Conservation (phyloP, 2,888 invertebrate species). For the Aporophyla lueneburgensis region DNA sequence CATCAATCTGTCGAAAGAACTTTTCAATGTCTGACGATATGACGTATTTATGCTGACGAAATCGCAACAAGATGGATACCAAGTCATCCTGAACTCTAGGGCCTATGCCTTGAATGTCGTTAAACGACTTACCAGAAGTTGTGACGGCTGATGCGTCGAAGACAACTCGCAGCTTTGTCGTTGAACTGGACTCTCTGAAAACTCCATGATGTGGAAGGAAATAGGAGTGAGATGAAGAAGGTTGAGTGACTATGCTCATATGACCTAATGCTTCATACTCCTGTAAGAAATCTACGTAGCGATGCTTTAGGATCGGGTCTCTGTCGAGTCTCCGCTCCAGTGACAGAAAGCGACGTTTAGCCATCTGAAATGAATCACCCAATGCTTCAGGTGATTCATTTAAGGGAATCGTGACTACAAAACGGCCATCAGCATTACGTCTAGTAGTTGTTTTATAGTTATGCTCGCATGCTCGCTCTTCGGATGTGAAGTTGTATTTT, state of each 20-base stretch:
- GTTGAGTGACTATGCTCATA: too few species aligned
- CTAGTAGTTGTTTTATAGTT: neutral
- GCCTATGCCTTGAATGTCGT: too few species aligned
- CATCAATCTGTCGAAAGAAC: neutral
- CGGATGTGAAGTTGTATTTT: constrained; percentile 3
- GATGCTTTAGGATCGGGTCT: too few species aligned
- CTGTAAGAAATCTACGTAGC: too few species aligned
- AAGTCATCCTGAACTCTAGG: too few species aligned
- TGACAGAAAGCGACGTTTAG: too few species aligned
- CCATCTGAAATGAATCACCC: neutral
- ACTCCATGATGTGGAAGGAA: constrained; percentile 5
- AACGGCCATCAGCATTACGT: neutral
- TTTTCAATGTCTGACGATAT: too few species aligned
- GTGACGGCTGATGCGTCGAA: too few species aligned
- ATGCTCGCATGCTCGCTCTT: neutral
- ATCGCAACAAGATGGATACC: too few species aligned
- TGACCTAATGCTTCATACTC: neutral
- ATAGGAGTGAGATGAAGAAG: neutral
- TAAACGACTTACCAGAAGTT: too few species aligned
- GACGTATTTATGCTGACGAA: too few species aligned
- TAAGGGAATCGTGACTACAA: neutral
- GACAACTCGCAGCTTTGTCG: neutral
- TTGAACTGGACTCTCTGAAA: constrained; percentile 3
- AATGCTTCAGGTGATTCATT: neutral
- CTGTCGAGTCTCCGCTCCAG: too few species aligned